Percentiles rank a stretch among this genome's conserved stretches.
Conservation (phyloP, 2,888 invertebrate genomes). For the Tachina fera region DNA sequence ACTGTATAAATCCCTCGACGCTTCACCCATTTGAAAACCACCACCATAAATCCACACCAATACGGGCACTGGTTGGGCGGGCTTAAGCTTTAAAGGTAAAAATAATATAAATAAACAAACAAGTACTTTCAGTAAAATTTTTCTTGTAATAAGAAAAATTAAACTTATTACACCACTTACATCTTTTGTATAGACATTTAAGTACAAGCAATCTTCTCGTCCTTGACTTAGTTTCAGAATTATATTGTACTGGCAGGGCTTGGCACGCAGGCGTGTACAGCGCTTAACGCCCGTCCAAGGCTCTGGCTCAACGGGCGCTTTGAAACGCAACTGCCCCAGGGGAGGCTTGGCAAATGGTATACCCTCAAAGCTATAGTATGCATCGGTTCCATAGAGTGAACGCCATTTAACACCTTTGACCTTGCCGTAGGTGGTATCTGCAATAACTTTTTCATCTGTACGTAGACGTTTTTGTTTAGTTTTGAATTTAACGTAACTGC, state of each 20-base stretch:
- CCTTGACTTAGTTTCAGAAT: slow-evolving; percentile 82
- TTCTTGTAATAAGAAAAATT: background rate
- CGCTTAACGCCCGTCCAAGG: slow-evolving; percentile 83
- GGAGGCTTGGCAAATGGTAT: slow-evolving; percentile 82
- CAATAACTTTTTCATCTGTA: slow-evolving; percentile 79
- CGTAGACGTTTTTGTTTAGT: slow-evolving; percentile 79
- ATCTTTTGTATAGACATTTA: slow-evolving; percentile 83
- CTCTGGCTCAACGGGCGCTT: slow-evolving; percentile 83
- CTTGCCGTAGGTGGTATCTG: slow-evolving; percentile 80
- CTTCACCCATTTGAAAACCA: slow-evolving; percentile 83
- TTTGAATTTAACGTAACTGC: slow-evolving; percentile 81
- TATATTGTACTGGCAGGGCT: slow-evolving; percentile 81
- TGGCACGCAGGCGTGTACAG: slow-evolving; percentile 80
- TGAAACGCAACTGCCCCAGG: slow-evolving; percentile 79
- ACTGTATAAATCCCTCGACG: slow-evolving; percentile 82
- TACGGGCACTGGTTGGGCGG: slow-evolving; percentile 79
- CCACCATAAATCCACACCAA: slow-evolving; percentile 85
- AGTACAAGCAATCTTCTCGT: slow-evolving; percentile 84
- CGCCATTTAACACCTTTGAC: slow-evolving; percentile 81
- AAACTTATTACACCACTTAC: slow-evolving; percentile 73
- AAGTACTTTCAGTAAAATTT: background rate
- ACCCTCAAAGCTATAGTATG: slow-evolving; percentile 81
- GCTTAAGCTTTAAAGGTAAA: slow-evolving; percentile 76
- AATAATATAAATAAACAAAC: background rate
- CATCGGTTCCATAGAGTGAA: slow-evolving; percentile 79